phyloP scores from a whole-genome alignment of 2,113 vertebrate species.

The Grammatotria lemairii region DNA sequence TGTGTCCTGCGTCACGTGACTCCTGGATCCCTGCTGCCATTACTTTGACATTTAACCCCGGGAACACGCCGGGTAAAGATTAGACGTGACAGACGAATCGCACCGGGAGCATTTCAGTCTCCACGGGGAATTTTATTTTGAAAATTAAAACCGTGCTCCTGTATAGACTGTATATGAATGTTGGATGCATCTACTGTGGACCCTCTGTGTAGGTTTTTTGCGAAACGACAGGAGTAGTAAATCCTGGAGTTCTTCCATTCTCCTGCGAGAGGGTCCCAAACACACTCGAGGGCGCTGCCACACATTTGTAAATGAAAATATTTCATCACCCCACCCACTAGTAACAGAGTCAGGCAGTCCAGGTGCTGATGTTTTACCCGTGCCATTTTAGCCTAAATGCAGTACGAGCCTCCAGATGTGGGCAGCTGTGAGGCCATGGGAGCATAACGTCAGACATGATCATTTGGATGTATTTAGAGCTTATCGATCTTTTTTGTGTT shows the following conservation, averaged over 20 bases:
- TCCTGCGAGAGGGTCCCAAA: neutral
- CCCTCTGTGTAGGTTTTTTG: neutral
- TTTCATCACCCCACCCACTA: neutral
- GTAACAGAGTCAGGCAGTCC: neutral
- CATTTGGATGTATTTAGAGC: neutral
- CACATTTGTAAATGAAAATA: neutral
- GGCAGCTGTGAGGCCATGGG: neutral
- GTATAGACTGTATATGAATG: neutral
- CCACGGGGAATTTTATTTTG: neutral
- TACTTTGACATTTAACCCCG: neutral
- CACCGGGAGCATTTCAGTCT: neutral
- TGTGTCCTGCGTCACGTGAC: neutral
- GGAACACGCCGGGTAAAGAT: neutral
- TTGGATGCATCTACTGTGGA: neutral
- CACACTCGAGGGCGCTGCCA: fast-evolving
- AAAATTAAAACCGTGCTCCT: fast-evolving
- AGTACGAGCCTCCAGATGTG: neutral
- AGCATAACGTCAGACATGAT: neutral
- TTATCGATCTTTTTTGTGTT: neutral
- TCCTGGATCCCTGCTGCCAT: neutral
- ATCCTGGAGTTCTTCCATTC: neutral
- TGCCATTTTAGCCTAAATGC: neutral
- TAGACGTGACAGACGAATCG: neutral
- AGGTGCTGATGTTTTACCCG: neutral
- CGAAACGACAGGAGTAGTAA: fast-evolving